Evolutionary conservation across 2,113 vertebrate species (phyloP).

Genomic region (Bufo bufo): DNA sequence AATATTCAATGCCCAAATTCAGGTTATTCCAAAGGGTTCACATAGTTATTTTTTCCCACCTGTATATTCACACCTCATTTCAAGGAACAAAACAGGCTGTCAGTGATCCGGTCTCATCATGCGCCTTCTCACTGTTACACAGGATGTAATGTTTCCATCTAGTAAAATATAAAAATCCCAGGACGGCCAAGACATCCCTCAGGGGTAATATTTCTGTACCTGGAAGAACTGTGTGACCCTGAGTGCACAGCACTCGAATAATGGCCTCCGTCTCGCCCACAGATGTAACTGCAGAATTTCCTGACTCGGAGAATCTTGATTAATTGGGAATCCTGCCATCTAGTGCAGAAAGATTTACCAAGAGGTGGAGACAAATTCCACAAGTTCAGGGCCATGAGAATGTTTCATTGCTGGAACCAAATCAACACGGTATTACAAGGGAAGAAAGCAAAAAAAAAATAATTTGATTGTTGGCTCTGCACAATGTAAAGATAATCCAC

Average conservation of each 20-base stretch:
- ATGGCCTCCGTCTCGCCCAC: not conserved
- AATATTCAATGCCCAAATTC: too few species aligned
- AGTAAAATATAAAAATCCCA: not conserved
- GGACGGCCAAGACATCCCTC: not conserved
- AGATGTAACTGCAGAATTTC: not conserved
- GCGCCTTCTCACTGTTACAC: too few species aligned
- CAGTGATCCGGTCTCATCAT: too few species aligned
- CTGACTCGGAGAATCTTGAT: not conserved
- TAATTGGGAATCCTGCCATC: not conserved
- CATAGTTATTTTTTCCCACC: too few species aligned
- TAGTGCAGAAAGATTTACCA: not conserved
- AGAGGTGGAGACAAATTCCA: not conserved
- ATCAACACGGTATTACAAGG: too few species aligned
- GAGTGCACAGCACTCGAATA: constrained; percentile 11
- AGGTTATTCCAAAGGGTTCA: too few species aligned
- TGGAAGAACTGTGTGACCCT: not conserved
- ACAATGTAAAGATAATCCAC: too few species aligned
- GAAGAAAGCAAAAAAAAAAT: too few species aligned
- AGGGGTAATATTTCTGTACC: not conserved
- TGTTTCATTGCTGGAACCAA: not conserved
- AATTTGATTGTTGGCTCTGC: too few species aligned
- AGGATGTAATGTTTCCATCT: not conserved
- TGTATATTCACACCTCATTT: too few species aligned
- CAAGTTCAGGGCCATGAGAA: not conserved
- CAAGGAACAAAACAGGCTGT: too few species aligned